Conservation (phyloP, 35 echinoderm and acorn worm species). For the Diadema setosum region DNA sequence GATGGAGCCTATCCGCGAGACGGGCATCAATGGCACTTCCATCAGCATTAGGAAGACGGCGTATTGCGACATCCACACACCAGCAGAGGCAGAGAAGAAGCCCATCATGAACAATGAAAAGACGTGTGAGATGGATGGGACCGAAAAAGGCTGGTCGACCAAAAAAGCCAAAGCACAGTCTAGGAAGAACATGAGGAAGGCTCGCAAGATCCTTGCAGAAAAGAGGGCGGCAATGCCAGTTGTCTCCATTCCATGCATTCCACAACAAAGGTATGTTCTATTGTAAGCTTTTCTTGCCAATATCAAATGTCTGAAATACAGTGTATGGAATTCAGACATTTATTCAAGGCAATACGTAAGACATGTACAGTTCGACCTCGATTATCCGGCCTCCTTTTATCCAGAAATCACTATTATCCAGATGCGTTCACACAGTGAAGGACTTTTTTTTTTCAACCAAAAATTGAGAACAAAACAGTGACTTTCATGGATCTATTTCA, state of each 20-base stretch:
- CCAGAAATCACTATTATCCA: no score
- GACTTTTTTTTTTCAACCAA: no score
- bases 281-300: no score
- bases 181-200: constrained; percentile 98
- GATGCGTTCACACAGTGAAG: no score
- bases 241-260: constrained; percentile 95
- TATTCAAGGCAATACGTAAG: no score
- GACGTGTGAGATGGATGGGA: constrained; percentile 31
- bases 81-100: constrained; percentile 90
- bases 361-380: no score
- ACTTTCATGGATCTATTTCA: no score
- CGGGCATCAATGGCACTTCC: constrained; percentile 88
- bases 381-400: no score
- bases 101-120: constrained; percentile 59
- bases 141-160: constrained; percentile 55
- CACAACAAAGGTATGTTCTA: constrained; percentile 79
- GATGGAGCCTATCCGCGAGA: constrained; percentile 96
- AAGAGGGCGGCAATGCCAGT: constrained; percentile 98
- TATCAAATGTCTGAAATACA: no score
- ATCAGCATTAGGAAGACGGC: constrained; percentile 97
- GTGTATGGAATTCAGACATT: no score
- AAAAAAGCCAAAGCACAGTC: constrained; percentile 98
- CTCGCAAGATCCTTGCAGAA: constrained; percentile 96
- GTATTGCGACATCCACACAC: constrained; percentile 97
- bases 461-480: no score